phyloP scores from a whole-genome alignment of 2,888 invertebrate species.

The Apamea sordens region DNA sequence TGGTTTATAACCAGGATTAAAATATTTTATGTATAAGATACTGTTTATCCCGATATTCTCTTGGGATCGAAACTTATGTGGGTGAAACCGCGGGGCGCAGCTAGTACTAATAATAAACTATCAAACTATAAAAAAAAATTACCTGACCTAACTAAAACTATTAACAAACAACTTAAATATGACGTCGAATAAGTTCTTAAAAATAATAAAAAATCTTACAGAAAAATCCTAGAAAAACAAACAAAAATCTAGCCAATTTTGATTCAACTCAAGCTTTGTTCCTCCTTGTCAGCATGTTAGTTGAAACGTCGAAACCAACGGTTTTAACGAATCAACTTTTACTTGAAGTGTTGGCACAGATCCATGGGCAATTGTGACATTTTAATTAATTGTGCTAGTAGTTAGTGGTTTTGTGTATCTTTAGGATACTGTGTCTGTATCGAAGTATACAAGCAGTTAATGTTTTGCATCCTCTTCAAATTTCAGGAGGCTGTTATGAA shows the following conservation, averaged over 20 bases:
- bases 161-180: too few relatives aligned
- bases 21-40: too few relatives aligned
- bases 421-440: background rate
- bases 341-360: conserved; percentile 25
- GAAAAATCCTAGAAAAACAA: background rate
- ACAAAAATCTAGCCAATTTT: background rate
- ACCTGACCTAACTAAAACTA: too few relatives aligned
- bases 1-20: too few relatives aligned
- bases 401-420: conserved; percentile 10
- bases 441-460: background rate
- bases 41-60: too few relatives aligned
- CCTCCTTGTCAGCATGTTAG: background rate
- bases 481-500: too few relatives aligned
- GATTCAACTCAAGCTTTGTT: background rate
- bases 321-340: conserved; percentile 44
- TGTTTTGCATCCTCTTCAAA: too few relatives aligned
- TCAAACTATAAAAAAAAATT: too few relatives aligned
- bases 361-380: conserved; percentile 27
- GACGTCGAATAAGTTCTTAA: too few relatives aligned
- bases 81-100: too few relatives aligned
- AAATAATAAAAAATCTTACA: background rate
- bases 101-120: too few relatives aligned
- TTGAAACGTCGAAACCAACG: background rate
- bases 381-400: conserved; percentile 27
- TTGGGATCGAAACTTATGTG: too few relatives aligned